Evolutionary conservation across 2,888 invertebrate genomes (phyloP), one percentile per base, ranked within the genome.

Genomic region (Molorchus minor): DNA sequence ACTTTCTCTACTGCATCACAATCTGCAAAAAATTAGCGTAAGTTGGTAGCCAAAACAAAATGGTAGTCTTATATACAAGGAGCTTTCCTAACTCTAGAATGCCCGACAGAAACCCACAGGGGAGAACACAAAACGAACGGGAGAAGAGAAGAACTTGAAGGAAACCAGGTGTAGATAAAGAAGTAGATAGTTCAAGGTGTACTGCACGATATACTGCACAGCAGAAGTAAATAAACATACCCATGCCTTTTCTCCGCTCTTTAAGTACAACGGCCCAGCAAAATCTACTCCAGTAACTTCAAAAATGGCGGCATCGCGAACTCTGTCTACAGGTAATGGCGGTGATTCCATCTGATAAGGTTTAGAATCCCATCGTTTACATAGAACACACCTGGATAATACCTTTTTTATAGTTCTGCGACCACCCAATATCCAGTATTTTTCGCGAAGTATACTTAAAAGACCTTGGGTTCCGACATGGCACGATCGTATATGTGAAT

Each of bases 261-360:
- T 70, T 8, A 77, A 54, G 16, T 56, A 61, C 5, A 80, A 36
- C 1, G 80, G 79, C 1, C 79, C 80, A 3, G 72, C 67, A 29
- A 79, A 64, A 62, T 79, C 78, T 2, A 78, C 61, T 3, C 75
- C 49, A 8, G 36, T 15, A 3, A 59, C 36, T 53, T 55, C 56
- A 35, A 56, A 59, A 5, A 16, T 54, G 2, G 46, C 38, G 5
- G 69, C 67, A 56, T 72, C 65, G 10, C 64, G 60, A 0, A 75
- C 68, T 7, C 74, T 13, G 13, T 46, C 21, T 3, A 54, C 1
- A n/a, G 47, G 47, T 20, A 55, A 38, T n/a, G 41, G 41, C 4
- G 41, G 45, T 2, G 53, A 20, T 2, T 25, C 8, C 3, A 10
- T 30, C 7, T 45, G 8, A 33, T 30, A 20, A 1, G 12, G 38